phyloP scores from a whole-genome alignment of 2,888 invertebrate species.

The Dimorphilus gyrociliatus region DNA sequence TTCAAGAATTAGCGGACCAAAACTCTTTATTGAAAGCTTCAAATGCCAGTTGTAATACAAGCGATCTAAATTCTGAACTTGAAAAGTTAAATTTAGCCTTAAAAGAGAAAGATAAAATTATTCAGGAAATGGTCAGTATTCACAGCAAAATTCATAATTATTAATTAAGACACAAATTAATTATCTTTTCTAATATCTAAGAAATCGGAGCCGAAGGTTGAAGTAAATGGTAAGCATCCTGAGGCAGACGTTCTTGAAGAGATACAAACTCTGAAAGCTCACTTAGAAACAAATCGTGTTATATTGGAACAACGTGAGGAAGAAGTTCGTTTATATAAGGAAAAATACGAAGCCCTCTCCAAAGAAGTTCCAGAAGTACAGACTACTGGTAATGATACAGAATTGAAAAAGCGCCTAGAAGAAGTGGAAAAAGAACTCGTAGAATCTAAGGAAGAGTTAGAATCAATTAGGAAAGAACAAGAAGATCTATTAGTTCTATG shows the following conservation, averaged over 20 bases:
- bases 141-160: too few species aligned
- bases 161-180: too few species aligned
- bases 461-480: constrained; percentile 61
- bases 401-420: constrained; percentile 21
- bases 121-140: constrained; percentile 20
- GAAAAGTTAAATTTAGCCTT: too few species aligned
- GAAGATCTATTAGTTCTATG: constrained; percentile 77
- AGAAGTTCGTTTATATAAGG: constrained; percentile 11
- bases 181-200: constrained; percentile 13
- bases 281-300: constrained; percentile 5
- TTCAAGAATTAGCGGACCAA: constrained; percentile 65
- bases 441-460: constrained; percentile 18
- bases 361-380: constrained; percentile 10
- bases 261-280: constrained; percentile 1
- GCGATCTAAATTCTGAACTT: too few species aligned
- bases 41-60: too few species aligned
- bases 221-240: constrained; percentile 18
- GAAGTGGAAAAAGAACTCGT: constrained; percentile 12
- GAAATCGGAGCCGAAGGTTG: constrained; percentile 22
- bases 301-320: constrained; percentile 9
- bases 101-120: constrained; percentile 18
- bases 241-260: constrained; percentile 18
- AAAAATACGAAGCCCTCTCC: constrained; percentile 10
- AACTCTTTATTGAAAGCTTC: constrained; percentile 65
- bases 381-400: constrained; percentile 5